These are phyloP conservation scores for Ceraclea dissimilis DNA, from an alignment of 2,888 invertebrate genomes.

Conservation along the genomic window DNA sequence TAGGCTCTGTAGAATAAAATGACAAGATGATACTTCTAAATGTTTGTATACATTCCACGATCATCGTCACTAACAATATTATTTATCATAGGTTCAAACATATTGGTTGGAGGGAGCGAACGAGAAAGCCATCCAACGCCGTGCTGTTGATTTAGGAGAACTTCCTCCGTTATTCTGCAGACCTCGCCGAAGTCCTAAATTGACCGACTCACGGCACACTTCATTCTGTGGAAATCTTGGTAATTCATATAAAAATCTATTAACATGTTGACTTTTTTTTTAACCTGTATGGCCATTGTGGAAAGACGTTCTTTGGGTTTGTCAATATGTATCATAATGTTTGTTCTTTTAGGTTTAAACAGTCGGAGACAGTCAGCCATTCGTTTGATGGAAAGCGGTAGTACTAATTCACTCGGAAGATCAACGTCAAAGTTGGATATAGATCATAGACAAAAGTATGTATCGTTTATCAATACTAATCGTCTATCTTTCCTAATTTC, in stretches of 20 bases:
- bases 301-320: no score
- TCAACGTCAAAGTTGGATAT: constrained; percentile 21
- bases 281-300: no score
- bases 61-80: no score
- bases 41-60: no score
- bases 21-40: no score
- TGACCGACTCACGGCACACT: constrained; percentile 71
- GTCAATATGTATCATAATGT: no score
- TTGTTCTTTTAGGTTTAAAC: constrained; percentile 14
- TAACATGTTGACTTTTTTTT: constrained; percentile 3
- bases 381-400: constrained; percentile 18
- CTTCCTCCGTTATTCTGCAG: constrained; percentile 76
- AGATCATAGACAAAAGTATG: constrained; percentile 15
- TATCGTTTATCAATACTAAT: no score
- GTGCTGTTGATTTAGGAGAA: constrained; percentile 64
- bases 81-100: constrained; percentile 63
- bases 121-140: constrained; percentile 72
- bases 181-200: constrained; percentile 70
- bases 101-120: constrained; percentile 74
- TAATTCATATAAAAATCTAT: constrained; percentile 3
- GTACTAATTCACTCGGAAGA: constrained; percentile 19
- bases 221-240: constrained; percentile 60
- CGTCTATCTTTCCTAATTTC: no score
- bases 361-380: constrained; percentile 22
- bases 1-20: no score